Evolutionary conservation across 1,140 invertebrate species (phyloP).

Genomic region (Atopsyche davidsoni): DNA sequence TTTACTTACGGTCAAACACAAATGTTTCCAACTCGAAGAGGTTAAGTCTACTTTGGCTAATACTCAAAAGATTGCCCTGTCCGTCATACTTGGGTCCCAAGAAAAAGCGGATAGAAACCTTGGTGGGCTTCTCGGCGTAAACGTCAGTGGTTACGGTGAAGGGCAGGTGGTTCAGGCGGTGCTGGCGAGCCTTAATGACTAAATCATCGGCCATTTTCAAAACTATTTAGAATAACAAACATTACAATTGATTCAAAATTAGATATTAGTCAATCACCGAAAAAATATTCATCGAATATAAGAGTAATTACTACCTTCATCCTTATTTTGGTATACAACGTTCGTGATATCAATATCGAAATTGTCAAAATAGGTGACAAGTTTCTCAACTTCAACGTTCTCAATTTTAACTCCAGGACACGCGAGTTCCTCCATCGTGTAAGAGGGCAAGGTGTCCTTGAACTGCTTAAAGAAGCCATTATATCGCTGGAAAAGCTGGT

Average conservation of each 20-base stretch:
- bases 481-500: slow-evolving; percentile 58
- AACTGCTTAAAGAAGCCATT: slow-evolving; percentile 51
- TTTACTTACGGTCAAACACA: slow-evolving; percentile 39
- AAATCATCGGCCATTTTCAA: slow-evolving; percentile 33
- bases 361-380: slow-evolving; percentile 57
- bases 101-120: slow-evolving; percentile 50
- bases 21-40: slow-evolving; percentile 54
- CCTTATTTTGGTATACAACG: slow-evolving; percentile 35
- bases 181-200: slow-evolving; percentile 43
- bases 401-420: slow-evolving; percentile 59
- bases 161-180: slow-evolving; percentile 58
- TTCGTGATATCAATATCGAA: slow-evolving; percentile 51
- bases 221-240: slow-evolving; percentile 15
- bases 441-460: slow-evolving; percentile 46
- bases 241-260: no score
- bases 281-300: background rate
- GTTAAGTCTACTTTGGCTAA: slow-evolving; percentile 47
- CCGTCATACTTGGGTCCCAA: slow-evolving; percentile 54
- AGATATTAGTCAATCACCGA: slow-evolving; percentile 14
- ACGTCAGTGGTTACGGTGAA: slow-evolving; percentile 53
- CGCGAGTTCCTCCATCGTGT: slow-evolving; percentile 50
- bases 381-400: slow-evolving; percentile 53
- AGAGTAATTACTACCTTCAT: slow-evolving; percentile 34
- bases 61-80: slow-evolving; percentile 40
- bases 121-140: slow-evolving; percentile 43